Evolutionary conservation across 2,888 invertebrate genomes (phyloP), one percentile per base, ranked within the genome.

Genomic region (Pseudococcus viburni): DNA sequence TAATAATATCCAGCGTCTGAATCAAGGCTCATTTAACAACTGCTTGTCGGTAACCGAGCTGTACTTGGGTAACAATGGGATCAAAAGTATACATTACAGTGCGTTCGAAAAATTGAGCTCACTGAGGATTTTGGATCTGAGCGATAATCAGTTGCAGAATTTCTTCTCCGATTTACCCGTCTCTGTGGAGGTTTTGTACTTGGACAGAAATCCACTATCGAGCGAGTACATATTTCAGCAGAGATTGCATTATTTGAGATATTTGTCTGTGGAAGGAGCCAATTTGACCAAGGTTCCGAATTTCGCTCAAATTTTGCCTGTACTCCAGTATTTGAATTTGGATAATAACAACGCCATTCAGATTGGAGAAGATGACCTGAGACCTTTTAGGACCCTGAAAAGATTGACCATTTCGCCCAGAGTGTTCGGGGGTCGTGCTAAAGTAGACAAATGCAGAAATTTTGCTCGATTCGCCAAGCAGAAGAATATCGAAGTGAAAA

Each of bases 161-260:
- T 12, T 87, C 8, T 26, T 77, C 77, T 19, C 55, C 8, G 87
- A 87, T 26, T 48, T 77, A n/a, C 87, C 87, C 3, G 55, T 87
- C 3, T 77, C 87, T 15, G 8, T 87, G 87, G 80, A 87, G 19
- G 55, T 55, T 6, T n/a, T 87, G 19, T 87, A 87, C 48, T 55
- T 87, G 51, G 80, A 80, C 19, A 6, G 55, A 11, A 87, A 87
- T 55, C 87, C 87, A 5, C n/a, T 87, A 22, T 33, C 55, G 15
- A 87, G 48, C 55, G 87, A 80, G 1, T 39, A 87, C 59, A 51
- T 87, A 39, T 83, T 87, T 33, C 80, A 77, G 17, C 87, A 87
- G 15, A 22, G 87, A 77, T 26, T 87, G 11, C 51, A 42, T 15
- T 87, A 77, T 55, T 39, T 87, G 19, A 48, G 55, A 39, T 87